Conservation (phyloP, 2,113 vertebrate genomes). For the Perca fluviatilis region DNA sequence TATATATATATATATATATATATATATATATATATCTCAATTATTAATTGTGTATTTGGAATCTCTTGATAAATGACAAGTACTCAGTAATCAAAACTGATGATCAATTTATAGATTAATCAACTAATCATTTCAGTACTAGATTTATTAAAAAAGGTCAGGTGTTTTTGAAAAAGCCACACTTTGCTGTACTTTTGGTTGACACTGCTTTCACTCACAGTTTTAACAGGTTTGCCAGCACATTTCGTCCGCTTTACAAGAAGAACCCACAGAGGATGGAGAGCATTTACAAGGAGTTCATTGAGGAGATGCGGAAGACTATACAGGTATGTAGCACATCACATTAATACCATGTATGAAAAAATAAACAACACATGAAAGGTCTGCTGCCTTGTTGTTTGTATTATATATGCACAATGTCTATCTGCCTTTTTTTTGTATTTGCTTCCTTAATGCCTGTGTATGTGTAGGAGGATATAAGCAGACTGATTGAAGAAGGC, state of each 20-base stretch:
- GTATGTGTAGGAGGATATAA: constrained; percentile 81
- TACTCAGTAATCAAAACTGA: not conserved
- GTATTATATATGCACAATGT: not conserved
- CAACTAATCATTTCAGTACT: not conserved
- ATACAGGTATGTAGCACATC: constrained; percentile 82
- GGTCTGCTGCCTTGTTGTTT: not conserved
- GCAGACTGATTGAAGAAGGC: constrained; percentile 81
- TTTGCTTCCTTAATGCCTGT: constrained; percentile 14
- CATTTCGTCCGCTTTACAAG: constrained; percentile 87
- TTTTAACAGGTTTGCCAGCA: constrained; percentile 88
- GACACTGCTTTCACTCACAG: constrained; percentile 69
- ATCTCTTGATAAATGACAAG: not conserved
- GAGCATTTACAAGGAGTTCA: constrained; percentile 89
- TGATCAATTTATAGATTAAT: not conserved
- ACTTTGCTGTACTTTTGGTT: not conserved
- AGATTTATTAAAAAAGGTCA: not conserved
- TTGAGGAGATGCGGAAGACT: constrained; percentile 85
- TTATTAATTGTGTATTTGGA: not conserved
- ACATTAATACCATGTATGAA: not conserved
- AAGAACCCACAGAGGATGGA: constrained; percentile 87
- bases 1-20: too few species aligned
- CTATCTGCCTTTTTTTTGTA: not conserved
- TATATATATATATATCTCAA: too few species aligned
- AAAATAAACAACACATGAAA: not conserved
- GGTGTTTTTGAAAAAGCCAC: not conserved